Conservation (phyloP, 2,888 invertebrate genomes). For the Thymelicus acteon region DNA sequence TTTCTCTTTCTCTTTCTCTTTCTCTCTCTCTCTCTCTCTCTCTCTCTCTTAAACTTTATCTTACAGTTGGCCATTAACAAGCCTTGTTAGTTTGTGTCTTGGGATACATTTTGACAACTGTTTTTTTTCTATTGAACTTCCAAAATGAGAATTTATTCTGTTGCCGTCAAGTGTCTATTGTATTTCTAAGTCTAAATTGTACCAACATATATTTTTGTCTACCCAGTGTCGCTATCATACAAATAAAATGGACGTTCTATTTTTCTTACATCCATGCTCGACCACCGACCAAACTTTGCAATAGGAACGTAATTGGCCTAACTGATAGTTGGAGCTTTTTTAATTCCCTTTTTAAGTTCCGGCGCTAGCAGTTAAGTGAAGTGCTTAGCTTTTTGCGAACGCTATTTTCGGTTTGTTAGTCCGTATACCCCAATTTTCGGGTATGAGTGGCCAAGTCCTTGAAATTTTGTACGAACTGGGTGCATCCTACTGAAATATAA, state of each 20-base stretch:
- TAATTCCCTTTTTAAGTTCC: slow-evolving; percentile 33
- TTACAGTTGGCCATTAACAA: too few species aligned
- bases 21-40: too few species aligned
- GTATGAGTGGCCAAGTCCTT: slow-evolving; percentile 5
- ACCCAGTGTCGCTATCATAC: too few species aligned
- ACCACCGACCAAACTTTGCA: slow-evolving; percentile 30
- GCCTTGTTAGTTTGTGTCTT: too few species aligned
- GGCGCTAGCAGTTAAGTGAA: slow-evolving; percentile 31
- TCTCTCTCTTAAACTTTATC: too few species aligned
- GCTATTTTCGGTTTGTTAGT: slow-evolving; percentile 34
- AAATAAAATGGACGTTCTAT: background rate
- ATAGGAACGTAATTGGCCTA: slow-evolving; percentile 37
- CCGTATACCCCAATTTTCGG: slow-evolving; percentile 31
- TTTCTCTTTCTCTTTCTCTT: too few species aligned
- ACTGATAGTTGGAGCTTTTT: slow-evolving; percentile 37
- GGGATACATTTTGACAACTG: too few species aligned
- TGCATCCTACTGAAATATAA: slow-evolving; percentile 20
- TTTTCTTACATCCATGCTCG: background rate
- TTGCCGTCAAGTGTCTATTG: too few species aligned
- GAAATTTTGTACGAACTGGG: slow-evolving; percentile 7
- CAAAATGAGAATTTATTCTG: too few species aligned
- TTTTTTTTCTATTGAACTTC: too few species aligned
- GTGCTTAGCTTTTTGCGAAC: slow-evolving; percentile 33
- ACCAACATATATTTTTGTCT: too few species aligned
- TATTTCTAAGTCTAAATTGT: too few species aligned